Conservation (phyloP, 64 coral and sea anemone genomes). For the Trachythela sp. region DNA sequence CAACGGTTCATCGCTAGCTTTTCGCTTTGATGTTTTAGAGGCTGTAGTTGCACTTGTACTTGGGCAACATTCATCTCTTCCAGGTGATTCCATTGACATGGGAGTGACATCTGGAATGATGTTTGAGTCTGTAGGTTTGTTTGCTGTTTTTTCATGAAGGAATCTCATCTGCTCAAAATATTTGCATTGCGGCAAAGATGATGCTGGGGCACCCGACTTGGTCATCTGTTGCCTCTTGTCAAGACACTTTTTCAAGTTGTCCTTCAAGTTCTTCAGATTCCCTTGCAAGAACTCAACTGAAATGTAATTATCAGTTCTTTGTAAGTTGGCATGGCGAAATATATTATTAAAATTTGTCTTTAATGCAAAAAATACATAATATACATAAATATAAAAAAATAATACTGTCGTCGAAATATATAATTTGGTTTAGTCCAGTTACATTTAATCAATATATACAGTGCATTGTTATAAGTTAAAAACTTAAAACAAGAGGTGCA, state of each 20-base stretch:
- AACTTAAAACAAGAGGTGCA: too few species aligned
- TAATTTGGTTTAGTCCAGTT: too few species aligned
- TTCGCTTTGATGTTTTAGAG: background rate
- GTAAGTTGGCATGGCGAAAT: too few species aligned
- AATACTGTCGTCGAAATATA: too few species aligned
- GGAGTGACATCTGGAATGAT: background rate
- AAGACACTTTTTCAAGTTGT: slow-evolving; percentile 39
- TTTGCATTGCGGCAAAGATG: background rate
- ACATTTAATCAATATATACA: too few species aligned
- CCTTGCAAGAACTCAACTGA: slow-evolving; percentile 31
- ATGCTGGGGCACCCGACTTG: slow-evolving; percentile 20
- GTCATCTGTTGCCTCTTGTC: slow-evolving; percentile 19
- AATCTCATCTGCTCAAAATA: background rate
- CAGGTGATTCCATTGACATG: background rate
- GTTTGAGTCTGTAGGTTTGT: background rate
- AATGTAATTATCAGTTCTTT: background rate
- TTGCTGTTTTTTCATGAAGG: background rate
- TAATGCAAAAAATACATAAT: background rate
- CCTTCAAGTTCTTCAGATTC: slow-evolving; percentile 37
- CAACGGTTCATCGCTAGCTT: background rate
- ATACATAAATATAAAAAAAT: background rate
- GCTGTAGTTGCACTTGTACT: background rate
- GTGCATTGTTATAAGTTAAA: too few species aligned
- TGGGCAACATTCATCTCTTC: background rate
- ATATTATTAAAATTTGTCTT: background rate